Conservation (phyloP, 2,888 invertebrate species). For the Cantharis rufa region DNA sequence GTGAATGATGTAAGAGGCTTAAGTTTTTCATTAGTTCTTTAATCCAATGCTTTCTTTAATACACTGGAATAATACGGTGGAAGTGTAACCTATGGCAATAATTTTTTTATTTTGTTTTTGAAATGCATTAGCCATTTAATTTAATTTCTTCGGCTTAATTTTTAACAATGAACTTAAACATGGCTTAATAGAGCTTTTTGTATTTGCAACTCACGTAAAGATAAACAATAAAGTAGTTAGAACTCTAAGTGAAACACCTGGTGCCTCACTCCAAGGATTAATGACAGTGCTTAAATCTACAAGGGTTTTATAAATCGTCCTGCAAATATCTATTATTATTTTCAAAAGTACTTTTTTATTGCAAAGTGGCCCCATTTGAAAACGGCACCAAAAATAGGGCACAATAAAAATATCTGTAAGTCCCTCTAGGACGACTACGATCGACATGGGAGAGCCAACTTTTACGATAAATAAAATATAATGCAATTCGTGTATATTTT, state of each 20-base stretch:
- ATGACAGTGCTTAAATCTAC: slow-evolving; percentile 12
- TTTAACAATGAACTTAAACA: neutral
- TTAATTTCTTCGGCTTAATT: neutral
- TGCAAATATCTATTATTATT: neutral
- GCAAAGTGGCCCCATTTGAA: neutral
- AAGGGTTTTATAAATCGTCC: slow-evolving; percentile 3
- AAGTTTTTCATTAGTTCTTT: neutral
- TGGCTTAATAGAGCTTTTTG: neutral
- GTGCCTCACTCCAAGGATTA: slow-evolving; percentile 11
- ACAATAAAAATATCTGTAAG: neutral
- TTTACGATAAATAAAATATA: neutral
- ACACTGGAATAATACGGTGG: neutral
- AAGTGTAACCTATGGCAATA: neutral
- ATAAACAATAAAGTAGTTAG: slow-evolving; percentile 7
- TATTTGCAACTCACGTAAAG: slow-evolving; percentile 2
- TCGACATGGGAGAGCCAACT: neutral
- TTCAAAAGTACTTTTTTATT: slow-evolving; percentile 1
- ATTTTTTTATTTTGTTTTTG: neutral
- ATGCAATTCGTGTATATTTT: neutral
- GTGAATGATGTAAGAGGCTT: neutral
- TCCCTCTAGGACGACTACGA: neutral
- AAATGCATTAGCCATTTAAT: neutral
- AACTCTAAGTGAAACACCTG: slow-evolving; percentile 16
- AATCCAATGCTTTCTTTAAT: neutral
- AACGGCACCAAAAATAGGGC: neutral